These are phyloP conservation scores for Luidia sarsii DNA, from an alignment of 53 echinoderm and acorn worm species.

Conservation along the genomic window DNA sequence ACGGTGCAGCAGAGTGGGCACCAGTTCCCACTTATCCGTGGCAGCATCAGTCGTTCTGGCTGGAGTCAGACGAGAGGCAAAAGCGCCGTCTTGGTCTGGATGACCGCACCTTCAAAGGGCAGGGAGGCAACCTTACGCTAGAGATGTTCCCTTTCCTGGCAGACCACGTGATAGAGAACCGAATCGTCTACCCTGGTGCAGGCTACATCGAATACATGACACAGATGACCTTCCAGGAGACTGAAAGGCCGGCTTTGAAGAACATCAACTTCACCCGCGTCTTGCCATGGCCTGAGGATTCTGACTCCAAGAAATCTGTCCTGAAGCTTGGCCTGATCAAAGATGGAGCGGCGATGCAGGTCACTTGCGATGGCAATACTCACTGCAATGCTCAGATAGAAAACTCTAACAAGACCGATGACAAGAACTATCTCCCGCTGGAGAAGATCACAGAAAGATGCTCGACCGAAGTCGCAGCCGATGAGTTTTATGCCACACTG, in stretches of 20 bases:
- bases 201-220: slow-evolving; percentile 79
- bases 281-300: slow-evolving; percentile 72
- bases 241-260: slow-evolving; percentile 55
- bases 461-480: slow-evolving; percentile 37
- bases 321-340: slow-evolving; percentile 59
- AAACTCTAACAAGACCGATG: slow-evolving; percentile 6
- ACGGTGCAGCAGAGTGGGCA: slow-evolving; percentile 70
- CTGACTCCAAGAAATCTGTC: slow-evolving; percentile 29
- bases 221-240: slow-evolving; percentile 66
- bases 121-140: slow-evolving; percentile 77
- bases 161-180: slow-evolving; percentile 67
- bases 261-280: slow-evolving; percentile 63
- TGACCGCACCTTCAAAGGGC: slow-evolving; percentile 88
- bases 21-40: slow-evolving; percentile 88
- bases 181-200: slow-evolving; percentile 76
- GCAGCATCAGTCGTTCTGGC: slow-evolving; percentile 86
- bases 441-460: slow-evolving; percentile 59
- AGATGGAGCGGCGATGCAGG: slow-evolving; percentile 64
- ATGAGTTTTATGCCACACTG: slow-evolving; percentile 69
- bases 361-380: slow-evolving; percentile 60
- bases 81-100: slow-evolving; percentile 88
- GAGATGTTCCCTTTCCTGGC: slow-evolving; percentile 82
- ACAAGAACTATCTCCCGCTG: slow-evolving; percentile 6
- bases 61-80: slow-evolving; percentile 81
- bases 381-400: slow-evolving; percentile 55